phyloP scores from a whole-genome alignment of 2,113 vertebrate species.

The Caranx ignobilis region DNA sequence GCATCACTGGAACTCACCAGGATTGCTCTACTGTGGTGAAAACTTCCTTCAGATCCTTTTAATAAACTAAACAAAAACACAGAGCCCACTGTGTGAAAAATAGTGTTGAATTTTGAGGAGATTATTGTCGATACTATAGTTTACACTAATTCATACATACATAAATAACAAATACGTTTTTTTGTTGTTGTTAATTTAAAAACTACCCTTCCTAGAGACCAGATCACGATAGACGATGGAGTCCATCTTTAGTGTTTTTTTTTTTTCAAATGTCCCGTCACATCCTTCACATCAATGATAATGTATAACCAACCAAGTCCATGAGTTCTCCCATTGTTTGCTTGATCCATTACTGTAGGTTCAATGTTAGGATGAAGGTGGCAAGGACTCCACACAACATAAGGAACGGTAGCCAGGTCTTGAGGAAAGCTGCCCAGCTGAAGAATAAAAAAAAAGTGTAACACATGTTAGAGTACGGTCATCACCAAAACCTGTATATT shows the following conservation, averaged over 20 bases:
- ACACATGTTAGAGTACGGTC: slow-evolving; percentile 15
- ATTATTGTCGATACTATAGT: neutral
- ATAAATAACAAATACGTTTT: neutral
- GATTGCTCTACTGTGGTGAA: neutral
- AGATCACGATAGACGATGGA: slow-evolving; percentile 3
- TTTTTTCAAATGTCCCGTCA: neutral
- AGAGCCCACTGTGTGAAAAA: neutral
- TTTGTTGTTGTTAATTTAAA: neutral
- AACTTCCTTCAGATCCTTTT: neutral
- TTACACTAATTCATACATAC: slow-evolving; percentile 2
- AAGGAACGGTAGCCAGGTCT: slow-evolving; percentile 96
- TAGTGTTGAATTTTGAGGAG: neutral
- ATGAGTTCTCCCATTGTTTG: neutral
- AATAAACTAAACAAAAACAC: neutral
- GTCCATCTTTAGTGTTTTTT: slow-evolving; percentile 8
- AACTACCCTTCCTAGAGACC: neutral
- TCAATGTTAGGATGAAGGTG: slow-evolving; percentile 89
- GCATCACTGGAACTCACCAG: slow-evolving; percentile 5
- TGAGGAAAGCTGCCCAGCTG: slow-evolving; percentile 92
- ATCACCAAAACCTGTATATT: slow-evolving; percentile 24
- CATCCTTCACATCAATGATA: slow-evolving; percentile 10
- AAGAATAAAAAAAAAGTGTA: slow-evolving; percentile 48
- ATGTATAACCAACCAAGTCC: slow-evolving; percentile 27
- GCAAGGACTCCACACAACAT: slow-evolving; percentile 90
- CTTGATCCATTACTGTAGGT: slow-evolving; percentile 84